Percentiles rank a stretch among this genome's conserved stretches.
Evolutionary conservation across 2,888 invertebrate species (phyloP).

Genomic region (Scaptomyza cyrtandrae): DNA sequence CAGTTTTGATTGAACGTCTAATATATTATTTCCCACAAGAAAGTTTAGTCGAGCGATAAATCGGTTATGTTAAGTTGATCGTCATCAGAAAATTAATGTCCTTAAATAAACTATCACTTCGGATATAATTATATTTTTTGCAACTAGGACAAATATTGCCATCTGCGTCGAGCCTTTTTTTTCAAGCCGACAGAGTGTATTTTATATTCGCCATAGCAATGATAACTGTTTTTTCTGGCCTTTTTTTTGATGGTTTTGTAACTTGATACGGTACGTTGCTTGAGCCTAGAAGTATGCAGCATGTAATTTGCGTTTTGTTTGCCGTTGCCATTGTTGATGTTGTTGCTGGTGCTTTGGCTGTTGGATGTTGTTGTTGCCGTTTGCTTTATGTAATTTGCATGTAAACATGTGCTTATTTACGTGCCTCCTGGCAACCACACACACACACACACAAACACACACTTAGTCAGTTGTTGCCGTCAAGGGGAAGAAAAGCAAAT

Average conservation of each 20-base stretch:
- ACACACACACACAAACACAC: conserved; percentile 17
- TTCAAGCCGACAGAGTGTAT: conserved; percentile 3
- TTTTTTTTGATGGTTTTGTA: conserved; percentile 40
- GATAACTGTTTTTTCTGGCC: neutral
- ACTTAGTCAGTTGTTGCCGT: conserved; percentile 10
- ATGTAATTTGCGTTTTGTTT: conserved; percentile 74
- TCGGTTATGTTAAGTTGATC: too few species aligned
- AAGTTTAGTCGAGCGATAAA: too few species aligned
- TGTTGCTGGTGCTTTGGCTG: conserved; percentile 22
- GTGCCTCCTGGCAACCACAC: conserved; percentile 56
- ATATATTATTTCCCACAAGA: too few species aligned
- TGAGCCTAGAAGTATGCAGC: conserved; percentile 73
- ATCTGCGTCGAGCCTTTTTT: too few species aligned
- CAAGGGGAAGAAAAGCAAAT: conserved; percentile 35
- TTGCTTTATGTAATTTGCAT: conserved; percentile 79
- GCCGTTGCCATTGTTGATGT: conserved; percentile 42
- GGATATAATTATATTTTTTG: neutral
- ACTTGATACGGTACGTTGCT: conserved; percentile 54
- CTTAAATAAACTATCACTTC: neutral
- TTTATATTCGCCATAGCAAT: neutral
- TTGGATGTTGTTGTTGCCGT: conserved; percentile 32
- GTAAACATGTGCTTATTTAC: conserved; percentile 78
- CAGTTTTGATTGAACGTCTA: too few species aligned
- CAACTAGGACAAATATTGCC: neutral
- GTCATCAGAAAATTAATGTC: too few species aligned